Base-by-base conservation (phyloP, 2,113 vertebrate genomes). In the Telmatochromis sp. region DNA sequence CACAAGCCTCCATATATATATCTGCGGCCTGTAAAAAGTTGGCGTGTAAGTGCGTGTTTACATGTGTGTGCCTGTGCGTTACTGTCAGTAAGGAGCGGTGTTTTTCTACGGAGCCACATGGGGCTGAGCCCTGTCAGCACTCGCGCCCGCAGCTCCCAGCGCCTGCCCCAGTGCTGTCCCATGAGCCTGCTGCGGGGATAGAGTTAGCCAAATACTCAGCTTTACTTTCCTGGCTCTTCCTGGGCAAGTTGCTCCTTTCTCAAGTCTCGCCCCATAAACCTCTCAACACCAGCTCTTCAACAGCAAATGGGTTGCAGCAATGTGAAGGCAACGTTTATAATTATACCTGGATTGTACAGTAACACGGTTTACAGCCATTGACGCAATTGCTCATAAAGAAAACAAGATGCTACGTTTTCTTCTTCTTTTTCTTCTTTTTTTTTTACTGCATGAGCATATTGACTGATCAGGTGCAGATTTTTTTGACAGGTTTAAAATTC, bases 231-330 rank as follows among this genome's bases (percentile, higher is more conserved):
- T 78, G 68, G 87, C 45, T 80, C 84, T 93, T 94, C 92, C 94
- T 92, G 90, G 86, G 91, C 91, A 89, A 90, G 80, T 87, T 89
- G 92, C 93, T 93, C 90, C 92, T 82, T 93, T 90, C 91, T 94
- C 84, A 88, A 91, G 86, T 93, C 89, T 93, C 91, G 91, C 91
- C 91, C 94, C 90, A 95, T 96, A 96, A 96, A 96, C 85, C 94
- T 95, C 88, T 96, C 96, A 96, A 94, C 96, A 92, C 93, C 92
- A 86, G 88, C 33, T 88, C 89, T 91, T 94, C 92, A 89, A 79
- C 92, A 87, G 88, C 88, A 92, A 94, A 91, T 87, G 93, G 84
- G 85, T 93, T 91, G 91, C 91, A 91, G 89, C 58, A 57, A 93
- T 78, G 86, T 93, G 89, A 94, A 95, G 88, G 88, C 90, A 90